Percentiles rank a stretch among this genome's conserved stretches.
Evolutionary conservation across 2,888 invertebrate genomes (phyloP).

Genomic region (Aethes cnicana): DNA sequence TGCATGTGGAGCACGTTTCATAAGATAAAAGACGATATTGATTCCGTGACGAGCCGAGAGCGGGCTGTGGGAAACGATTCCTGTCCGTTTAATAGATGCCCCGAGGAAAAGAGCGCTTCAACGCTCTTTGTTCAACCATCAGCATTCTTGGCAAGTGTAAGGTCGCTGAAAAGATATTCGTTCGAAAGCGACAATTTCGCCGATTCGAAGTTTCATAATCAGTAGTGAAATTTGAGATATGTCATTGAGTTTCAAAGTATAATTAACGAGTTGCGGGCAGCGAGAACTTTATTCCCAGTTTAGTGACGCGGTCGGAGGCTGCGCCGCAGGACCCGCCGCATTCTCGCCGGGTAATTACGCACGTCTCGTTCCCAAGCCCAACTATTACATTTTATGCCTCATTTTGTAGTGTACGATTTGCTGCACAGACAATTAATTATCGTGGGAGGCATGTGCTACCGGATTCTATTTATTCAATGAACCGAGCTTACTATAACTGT

Average conservation of each 20-base stretch:
- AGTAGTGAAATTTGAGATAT: conserved; percentile 52
- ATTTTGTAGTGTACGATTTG: conserved; percentile 77
- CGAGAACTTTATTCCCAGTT: conserved; percentile 73
- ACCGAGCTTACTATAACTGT: conserved; percentile 42
- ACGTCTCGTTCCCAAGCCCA: conserved; percentile 71
- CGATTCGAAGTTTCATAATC: conserved; percentile 33
- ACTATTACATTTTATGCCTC: conserved; percentile 76
- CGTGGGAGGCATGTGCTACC: conserved; percentile 65
- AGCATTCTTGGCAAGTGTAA: conserved; percentile 47
- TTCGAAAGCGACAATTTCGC: conserved; percentile 1
- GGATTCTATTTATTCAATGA: conserved; percentile 57
- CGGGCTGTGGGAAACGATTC: conserved; percentile 79
- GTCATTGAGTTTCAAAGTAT: conserved; percentile 65
- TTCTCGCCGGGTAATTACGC: conserved; percentile 78
- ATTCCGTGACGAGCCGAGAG: conserved; percentile 78
- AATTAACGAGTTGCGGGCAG: conserved; percentile 72
- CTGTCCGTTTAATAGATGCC: conserved; percentile 74
- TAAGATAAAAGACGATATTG: conserved; percentile 81
- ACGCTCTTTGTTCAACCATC: conserved; percentile 53
- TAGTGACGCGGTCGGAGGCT: conserved; percentile 59
- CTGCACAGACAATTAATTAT: conserved; percentile 73
- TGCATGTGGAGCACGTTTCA: conserved; percentile 75
- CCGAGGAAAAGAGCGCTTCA: conserved; percentile 62
- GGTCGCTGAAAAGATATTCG: conserved; percentile 2
- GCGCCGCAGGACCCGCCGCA: conserved; percentile 71